Evolutionary conservation across 2,888 invertebrate species (phyloP), one percentile per base, ranked within the genome.

Genomic region (Cremastinae sp.): DNA sequence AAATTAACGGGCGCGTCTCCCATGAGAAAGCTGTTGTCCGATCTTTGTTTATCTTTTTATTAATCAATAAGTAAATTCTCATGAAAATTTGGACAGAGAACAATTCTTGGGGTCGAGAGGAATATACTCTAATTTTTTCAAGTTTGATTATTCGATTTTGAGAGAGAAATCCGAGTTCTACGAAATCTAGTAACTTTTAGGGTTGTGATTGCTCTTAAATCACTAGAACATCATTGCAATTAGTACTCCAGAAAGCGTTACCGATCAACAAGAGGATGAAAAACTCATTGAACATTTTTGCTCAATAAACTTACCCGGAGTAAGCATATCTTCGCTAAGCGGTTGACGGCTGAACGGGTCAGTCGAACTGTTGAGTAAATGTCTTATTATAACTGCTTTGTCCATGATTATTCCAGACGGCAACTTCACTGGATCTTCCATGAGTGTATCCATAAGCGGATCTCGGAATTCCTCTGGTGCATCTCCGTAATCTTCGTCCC

Each of bases 271-370:
- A 14, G 12, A 9, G 10, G 1, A 53, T 9, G 37, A 53, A 58
- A 18, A 47, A 47, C 14, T 51, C 10, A 1, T 5, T n/a, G 37
- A 20, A 20, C 35, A 1, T 49, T 66, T 59, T 5, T 37, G 14
- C 7, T 4, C 18, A 58, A 56, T 7, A 1, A 55, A 83, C 85
- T 90, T 90, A 97, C 97, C 96, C 90, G 98, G 96, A 84, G 93
- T 93, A 61, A 99, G 92, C 93, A 98, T 96, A 85, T 97, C 97
- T 90, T 98, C 98, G 9, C 96, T 96, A 51, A 99, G 93, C 12
- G 96, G 95, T 90, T 98, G 98, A 75, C 99, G 92, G 90, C 98
- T 99, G 91, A 99, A 99, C 0, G 99, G 99, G 91, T 99, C 99
- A 0, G 98, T 98, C 84, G 95, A 96, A 85, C 98, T 98, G 90